Evolutionary conservation across 2,888 invertebrate species (phyloP).

Genomic region (Trissonchulus sp.): DNA sequence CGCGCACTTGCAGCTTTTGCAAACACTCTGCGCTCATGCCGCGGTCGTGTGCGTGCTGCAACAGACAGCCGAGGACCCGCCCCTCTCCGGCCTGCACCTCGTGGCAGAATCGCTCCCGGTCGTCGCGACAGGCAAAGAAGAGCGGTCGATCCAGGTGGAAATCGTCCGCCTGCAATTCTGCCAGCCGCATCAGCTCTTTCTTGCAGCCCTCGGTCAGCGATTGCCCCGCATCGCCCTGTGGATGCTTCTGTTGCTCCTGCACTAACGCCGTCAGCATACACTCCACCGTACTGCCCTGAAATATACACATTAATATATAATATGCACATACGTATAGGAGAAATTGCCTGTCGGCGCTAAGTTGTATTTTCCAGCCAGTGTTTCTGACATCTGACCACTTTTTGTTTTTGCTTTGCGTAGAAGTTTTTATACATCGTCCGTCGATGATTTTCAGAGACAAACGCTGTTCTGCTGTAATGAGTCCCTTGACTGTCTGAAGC

Average conservation of each 20-base stretch:
- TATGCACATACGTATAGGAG: not conserved
- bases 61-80: constrained; percentile 20
- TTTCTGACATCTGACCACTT: too few species aligned
- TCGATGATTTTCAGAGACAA: too few species aligned
- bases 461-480: too few species aligned
- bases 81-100: constrained; percentile 68
- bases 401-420: not conserved
- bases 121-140: constrained; percentile 78
- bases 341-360: too few species aligned
- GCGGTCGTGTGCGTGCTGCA: not conserved
- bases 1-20: constrained; percentile 73
- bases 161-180: constrained; percentile 81
- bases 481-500: too few species aligned
- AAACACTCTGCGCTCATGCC: constrained; percentile 47
- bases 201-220: constrained; percentile 65
- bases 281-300: constrained; percentile 73
- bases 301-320: constrained; percentile 53
- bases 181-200: constrained; percentile 70
- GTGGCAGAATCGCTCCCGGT: constrained; percentile 67
- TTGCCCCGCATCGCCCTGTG: constrained; percentile 54
- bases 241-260: constrained; percentile 35
- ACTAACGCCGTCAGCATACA: constrained; percentile 68
- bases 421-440: not conserved
- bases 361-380: too few species aligned
- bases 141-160: constrained; percentile 80